phyloP scores from a whole-genome alignment of 2,888 invertebrate species.

The Listrodromus nycthemerus region DNA sequence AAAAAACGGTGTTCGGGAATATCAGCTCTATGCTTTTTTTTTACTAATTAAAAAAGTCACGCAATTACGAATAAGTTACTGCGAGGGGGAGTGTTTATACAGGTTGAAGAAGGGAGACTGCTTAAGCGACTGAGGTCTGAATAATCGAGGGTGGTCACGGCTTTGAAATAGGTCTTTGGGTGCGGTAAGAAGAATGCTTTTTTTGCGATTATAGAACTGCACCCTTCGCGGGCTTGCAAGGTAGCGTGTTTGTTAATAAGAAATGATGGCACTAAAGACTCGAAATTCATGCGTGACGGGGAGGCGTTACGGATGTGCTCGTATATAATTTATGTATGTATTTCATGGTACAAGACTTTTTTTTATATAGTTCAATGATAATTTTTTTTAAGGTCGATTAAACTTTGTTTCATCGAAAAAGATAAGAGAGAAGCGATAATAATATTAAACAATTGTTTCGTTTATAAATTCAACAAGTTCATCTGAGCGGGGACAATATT shows the following conservation, averaged over 20 bases:
- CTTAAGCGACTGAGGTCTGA: constrained; percentile 6
- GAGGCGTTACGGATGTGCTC: background rate
- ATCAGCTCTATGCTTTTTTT: background rate
- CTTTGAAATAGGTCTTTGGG: constrained; percentile 46
- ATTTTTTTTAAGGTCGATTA: background rate
- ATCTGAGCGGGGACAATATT: no score
- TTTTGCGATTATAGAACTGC: background rate
- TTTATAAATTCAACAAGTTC: no score
- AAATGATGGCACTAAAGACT: constrained; percentile 3
- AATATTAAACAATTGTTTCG: no score
- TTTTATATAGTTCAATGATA: background rate
- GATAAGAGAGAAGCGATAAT: no score
- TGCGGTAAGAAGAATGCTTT: constrained; percentile 43
- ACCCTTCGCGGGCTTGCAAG: background rate
- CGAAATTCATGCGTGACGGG: constrained; percentile 17
- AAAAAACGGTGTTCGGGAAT: background rate
- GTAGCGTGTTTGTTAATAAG: background rate
- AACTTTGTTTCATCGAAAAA: no score
- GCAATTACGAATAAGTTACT: constrained; percentile 53
- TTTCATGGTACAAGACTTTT: no score
- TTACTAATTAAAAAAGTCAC: constrained; percentile 36
- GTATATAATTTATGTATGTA: background rate
- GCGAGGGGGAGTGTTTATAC: constrained; percentile 55
- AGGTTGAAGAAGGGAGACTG: background rate
- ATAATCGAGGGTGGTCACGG: constrained; percentile 14